Evolutionary conservation across 2,888 invertebrate genomes (phyloP).

Genomic region (Dynastes maya): DNA sequence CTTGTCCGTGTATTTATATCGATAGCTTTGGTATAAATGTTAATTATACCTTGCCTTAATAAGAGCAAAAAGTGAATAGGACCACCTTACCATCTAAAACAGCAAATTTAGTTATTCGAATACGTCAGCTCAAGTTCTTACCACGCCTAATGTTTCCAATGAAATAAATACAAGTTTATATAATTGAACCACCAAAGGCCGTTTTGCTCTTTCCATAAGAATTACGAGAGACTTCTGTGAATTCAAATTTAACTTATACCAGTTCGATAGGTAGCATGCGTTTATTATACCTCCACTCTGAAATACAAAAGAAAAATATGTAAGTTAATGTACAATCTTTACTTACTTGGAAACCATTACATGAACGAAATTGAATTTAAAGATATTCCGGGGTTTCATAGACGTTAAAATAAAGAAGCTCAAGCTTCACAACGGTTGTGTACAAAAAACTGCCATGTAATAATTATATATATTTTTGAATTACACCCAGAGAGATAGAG

Average conservation of each 20-base stretch:
- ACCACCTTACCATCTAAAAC: conserved; percentile 2
- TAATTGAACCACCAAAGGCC: not conserved
- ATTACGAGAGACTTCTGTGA: not conserved
- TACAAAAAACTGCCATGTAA: too few relatives aligned
- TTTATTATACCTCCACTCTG: conserved; percentile 12
- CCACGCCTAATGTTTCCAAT: conserved; percentile 4
- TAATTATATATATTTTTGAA: too few relatives aligned
- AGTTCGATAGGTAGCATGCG: not conserved
- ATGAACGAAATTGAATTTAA: too few relatives aligned
- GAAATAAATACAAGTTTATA: conserved; percentile 7
- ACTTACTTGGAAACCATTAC: too few relatives aligned
- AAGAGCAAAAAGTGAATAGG: not conserved
- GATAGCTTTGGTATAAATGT: too few relatives aligned
- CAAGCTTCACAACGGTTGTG: too few relatives aligned
- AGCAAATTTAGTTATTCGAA: not conserved
- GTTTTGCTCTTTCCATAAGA: conserved; percentile 9
- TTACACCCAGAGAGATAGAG: too few relatives aligned
- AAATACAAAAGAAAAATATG: not conserved
- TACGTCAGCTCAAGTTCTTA: not conserved
- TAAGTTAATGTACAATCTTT: too few relatives aligned
- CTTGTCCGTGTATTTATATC: too few relatives aligned
- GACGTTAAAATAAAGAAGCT: too few relatives aligned
- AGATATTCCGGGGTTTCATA: too few relatives aligned
- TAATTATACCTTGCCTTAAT: conserved; percentile 1
- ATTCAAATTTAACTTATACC: conserved; percentile 7